A percentile compares a stretch with the other conserved stretches of the same genome.
Evolutionary conservation across 2,888 invertebrate species (phyloP).

Genomic region (Synergus umbraculus): DNA sequence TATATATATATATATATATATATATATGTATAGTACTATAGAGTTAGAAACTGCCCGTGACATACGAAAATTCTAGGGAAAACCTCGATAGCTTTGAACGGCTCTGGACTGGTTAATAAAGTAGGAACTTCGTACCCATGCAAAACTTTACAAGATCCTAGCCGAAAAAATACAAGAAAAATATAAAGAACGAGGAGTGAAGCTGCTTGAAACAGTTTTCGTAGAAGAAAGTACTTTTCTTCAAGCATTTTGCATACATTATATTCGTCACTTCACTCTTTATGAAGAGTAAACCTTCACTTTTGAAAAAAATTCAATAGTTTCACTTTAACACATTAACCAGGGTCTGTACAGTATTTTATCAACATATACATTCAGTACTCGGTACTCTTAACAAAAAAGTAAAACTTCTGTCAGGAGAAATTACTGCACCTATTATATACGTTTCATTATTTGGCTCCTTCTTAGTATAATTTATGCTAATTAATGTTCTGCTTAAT

Average conservation of each 20-base stretch:
- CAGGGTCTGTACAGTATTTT: not conserved
- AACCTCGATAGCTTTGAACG: not conserved
- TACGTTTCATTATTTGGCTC: slow-evolving; percentile 16
- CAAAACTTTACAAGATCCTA: not conserved
- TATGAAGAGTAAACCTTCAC: not conserved
- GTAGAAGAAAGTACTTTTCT: not conserved
- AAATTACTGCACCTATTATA: slow-evolving; percentile 16
- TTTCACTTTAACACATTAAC: not conserved
- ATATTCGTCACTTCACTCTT: not conserved
- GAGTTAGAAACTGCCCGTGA: not conserved
- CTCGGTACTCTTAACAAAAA: slow-evolving; percentile 1
- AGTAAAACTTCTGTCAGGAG: not conserved
- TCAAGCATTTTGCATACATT: not conserved
- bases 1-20: not conserved
- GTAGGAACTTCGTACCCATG: not conserved
- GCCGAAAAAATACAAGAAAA: not conserved
- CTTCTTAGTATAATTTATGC: slow-evolving; percentile 27
- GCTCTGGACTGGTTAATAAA: not conserved
- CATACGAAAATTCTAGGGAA: slow-evolving; percentile 1
- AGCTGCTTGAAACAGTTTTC: not conserved
- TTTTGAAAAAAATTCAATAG: not conserved
- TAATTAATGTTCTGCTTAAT: slow-evolving; percentile 31
- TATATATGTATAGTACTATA: not conserved
- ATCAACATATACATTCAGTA: not conserved
- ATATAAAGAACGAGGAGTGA: not conserved